Evolutionary conservation across 2,888 invertebrate genomes (phyloP).

Genomic region (Cataglyphis livida): DNA sequence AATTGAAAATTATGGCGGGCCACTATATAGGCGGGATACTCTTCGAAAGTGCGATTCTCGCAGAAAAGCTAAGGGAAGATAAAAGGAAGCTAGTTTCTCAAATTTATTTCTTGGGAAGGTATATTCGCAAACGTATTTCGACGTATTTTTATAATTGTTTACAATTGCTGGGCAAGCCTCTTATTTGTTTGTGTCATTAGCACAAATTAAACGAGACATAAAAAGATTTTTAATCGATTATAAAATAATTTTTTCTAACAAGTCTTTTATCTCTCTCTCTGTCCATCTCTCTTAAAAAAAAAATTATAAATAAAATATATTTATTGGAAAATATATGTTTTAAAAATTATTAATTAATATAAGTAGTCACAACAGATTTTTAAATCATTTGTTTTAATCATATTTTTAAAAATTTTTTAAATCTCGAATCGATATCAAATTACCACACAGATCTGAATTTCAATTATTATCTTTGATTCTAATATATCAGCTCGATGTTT

Average conservation of each 20-base stretch:
- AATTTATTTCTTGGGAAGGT: neutral
- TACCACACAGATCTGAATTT: neutral
- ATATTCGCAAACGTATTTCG: neutral
- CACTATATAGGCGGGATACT: conserved; percentile 59
- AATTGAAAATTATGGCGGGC: conserved; percentile 85
- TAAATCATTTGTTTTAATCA: neutral
- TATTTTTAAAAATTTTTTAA: neutral
- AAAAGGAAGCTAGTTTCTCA: conserved; percentile 30
- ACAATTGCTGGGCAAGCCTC: neutral
- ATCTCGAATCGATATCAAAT: neutral
- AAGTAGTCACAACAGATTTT: neutral
- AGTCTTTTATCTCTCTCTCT: neutral
- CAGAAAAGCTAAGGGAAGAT: conserved; percentile 28
- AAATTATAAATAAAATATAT: neutral
- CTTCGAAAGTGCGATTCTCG: conserved; percentile 28
- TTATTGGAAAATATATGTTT: neutral
- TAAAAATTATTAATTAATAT: neutral
- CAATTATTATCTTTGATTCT: neutral
- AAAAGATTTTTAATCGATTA: neutral
- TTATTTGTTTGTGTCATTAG: neutral
- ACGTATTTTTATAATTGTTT: neutral
- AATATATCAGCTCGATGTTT: conserved; percentile 1
- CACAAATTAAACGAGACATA: neutral
- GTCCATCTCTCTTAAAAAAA: neutral
- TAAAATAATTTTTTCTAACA: neutral